phyloP scores from a whole-genome alignment of 2,888 invertebrate genomes.

The Caenorhabditis zanzibari region DNA sequence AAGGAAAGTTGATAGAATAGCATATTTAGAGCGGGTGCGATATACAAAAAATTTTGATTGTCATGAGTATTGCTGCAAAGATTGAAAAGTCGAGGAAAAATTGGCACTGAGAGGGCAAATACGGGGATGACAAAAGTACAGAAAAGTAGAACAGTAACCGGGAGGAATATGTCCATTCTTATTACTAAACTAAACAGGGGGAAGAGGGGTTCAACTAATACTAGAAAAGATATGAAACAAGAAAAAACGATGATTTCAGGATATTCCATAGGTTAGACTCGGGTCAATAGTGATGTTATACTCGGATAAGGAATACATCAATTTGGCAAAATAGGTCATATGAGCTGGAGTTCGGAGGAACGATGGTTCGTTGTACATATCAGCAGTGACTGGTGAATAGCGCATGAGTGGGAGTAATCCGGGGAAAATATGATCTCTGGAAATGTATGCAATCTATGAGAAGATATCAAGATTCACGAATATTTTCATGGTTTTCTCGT shows the following conservation, averaged over 20 bases:
- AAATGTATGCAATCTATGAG: slow-evolving; percentile 6
- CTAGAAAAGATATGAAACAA: slow-evolving; percentile 47
- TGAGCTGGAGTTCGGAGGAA: slow-evolving; percentile 88
- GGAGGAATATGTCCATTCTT: slow-evolving; percentile 12
- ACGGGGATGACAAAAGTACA: slow-evolving; percentile 50
- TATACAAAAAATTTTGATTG: slow-evolving; percentile 18
- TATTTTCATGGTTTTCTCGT: neutral
- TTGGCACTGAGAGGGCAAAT: slow-evolving; percentile 52
- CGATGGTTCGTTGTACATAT: slow-evolving; percentile 97
- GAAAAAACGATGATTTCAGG: slow-evolving; percentile 30
- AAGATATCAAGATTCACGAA: neutral
- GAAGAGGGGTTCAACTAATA: slow-evolving; percentile 2
- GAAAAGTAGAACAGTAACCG: slow-evolving; percentile 43
- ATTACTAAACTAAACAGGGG: slow-evolving; percentile 21
- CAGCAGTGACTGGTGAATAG: slow-evolving; percentile 90
- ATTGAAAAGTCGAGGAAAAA: slow-evolving; percentile 23
- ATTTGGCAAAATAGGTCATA: slow-evolving; percentile 78
- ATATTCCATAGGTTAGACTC: slow-evolving; percentile 82
- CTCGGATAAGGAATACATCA: slow-evolving; percentile 81
- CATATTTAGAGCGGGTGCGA: slow-evolving; percentile 23
- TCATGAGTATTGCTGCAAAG: slow-evolving; percentile 47
- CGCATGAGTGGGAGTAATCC: slow-evolving; percentile 95
- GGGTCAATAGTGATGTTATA: slow-evolving; percentile 82
- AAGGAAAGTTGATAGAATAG: slow-evolving; percentile 5
- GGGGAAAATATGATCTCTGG: slow-evolving; percentile 87